phyloP scores from a whole-genome alignment of 2,113 vertebrate species.

The Romanogobio albipinnatus region DNA sequence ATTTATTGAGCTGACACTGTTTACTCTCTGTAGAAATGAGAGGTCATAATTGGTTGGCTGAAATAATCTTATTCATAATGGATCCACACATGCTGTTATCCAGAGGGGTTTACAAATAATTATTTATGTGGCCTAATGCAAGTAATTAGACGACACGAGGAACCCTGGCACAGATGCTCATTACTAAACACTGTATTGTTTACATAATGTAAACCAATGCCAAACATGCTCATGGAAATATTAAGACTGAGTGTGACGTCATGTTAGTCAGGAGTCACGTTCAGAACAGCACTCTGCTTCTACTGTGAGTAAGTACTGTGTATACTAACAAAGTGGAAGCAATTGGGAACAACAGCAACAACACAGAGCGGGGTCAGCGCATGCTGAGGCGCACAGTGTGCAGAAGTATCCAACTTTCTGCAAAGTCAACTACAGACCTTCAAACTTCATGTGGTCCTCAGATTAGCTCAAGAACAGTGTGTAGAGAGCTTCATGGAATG shows the following conservation, averaged over 20 bases:
- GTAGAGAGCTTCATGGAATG: too few relatives aligned
- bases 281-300: too few relatives aligned
- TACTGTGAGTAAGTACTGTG: background rate
- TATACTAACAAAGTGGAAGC: too few relatives aligned
- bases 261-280: background rate
- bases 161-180: slow-evolving; percentile 40
- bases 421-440: too few relatives aligned
- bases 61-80: slow-evolving; percentile 32
- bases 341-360: too few relatives aligned
- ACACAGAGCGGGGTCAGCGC: too few relatives aligned
- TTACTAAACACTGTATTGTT: slow-evolving; percentile 29
- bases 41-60: slow-evolving; percentile 36
- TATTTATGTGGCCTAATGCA: slow-evolving; percentile 27
- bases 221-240: background rate
- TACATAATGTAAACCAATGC: slow-evolving; percentile 34
- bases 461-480: too few relatives aligned
- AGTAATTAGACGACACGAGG: slow-evolving; percentile 38
- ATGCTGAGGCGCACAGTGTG: too few relatives aligned
- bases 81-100: slow-evolving; percentile 35
- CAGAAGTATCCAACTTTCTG: too few relatives aligned
- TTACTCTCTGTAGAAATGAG: slow-evolving; percentile 11
- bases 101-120: slow-evolving; percentile 31
- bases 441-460: too few relatives aligned
- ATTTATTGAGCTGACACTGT: slow-evolving; percentile 14
- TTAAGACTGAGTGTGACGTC: background rate